Base-by-base conservation (phyloP, 2,888 invertebrate genomes). In the Scaptomyza flava region DNA sequence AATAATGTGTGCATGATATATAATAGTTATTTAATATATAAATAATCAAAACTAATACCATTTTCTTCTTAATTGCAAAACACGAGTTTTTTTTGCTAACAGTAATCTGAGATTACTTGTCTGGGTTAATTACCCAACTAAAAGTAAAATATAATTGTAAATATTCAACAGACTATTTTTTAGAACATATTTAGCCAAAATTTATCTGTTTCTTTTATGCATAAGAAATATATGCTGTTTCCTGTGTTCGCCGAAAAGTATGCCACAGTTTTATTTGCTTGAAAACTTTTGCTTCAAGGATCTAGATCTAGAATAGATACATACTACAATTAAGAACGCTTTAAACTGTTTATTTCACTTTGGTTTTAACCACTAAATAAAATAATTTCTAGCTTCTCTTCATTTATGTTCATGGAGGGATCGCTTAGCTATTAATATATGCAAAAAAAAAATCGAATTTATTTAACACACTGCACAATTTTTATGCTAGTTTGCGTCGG, bases 21-120 rank as follows among this genome's bases (percentile, higher is more conserved):
- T 38, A 47, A 31, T 42, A 58, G 47, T 42, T 41, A 58, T 50
- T 46, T 41, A 57, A 57, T 38, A 23, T 7, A 41, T 5, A 17
- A 12, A 17, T 11, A 2, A 11, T 45, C n/a, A 11, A 45, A 45
- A 6, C 33, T 9, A 2, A 1, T 12, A 8, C 8, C 20, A 11
- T 43, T 11, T 27, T 41, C 20, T 3, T 11, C 1, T 6, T 2
- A 23, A 14, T 27, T 6, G n/a, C 23, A 36, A n/a, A 9, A n/a
- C 34, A 27, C 3, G 9, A 14, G 38, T 41, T 34, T 33, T 36
- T 48, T 48, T 6, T 27, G 17, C 30, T 2, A 33, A n/a, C 34
- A n/a, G 23, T 50, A 36, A 36, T 36, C 3, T n/a, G n/a, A 50
- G 34, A 36, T 23, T 23, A 1, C 3, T 2, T 3, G 14, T 47